Percentiles rank a stretch among this genome's conserved stretches.
Conservation (phyloP, 2,888 invertebrate species). For the Lapara coniferarum region DNA sequence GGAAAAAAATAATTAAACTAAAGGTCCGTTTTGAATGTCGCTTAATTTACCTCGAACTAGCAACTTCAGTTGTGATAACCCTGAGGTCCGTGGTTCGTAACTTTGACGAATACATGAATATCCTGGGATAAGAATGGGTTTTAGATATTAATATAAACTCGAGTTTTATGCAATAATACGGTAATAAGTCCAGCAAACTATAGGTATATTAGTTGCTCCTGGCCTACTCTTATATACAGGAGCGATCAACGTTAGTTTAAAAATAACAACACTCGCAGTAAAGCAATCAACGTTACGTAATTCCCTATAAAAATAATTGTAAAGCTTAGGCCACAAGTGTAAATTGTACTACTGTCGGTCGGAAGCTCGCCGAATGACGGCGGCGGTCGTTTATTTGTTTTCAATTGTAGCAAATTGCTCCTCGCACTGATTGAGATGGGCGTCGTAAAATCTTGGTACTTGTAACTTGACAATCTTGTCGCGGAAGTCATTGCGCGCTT, state of each 20-base stretch:
- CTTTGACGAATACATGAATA: too few species aligned
- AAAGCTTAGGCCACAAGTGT: background rate
- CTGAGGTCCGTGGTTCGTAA: too few species aligned
- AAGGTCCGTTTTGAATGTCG: too few species aligned
- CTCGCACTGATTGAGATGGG: constrained; percentile 65
- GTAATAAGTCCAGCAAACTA: too few species aligned
- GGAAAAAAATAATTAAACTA: too few species aligned
- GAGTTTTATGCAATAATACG: too few species aligned
- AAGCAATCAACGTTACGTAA: background rate
- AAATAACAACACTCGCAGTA: background rate
- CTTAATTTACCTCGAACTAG: too few species aligned
- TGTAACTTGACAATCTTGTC: constrained; percentile 58
- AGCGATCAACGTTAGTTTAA: background rate
- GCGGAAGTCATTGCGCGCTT: constrained; percentile 36
- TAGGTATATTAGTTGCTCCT: too few species aligned
- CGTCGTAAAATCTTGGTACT: constrained; percentile 61
- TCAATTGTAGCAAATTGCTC: constrained; percentile 72
- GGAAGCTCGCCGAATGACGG: constrained; percentile 50
- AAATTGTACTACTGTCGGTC: constrained; percentile 28
- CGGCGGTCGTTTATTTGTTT: constrained; percentile 68
- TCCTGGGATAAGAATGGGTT: too few species aligned
- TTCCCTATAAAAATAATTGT: background rate
- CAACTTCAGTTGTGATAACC: too few species aligned
- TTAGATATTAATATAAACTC: too few species aligned
- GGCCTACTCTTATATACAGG: too few species aligned